Evolutionary conservation across 2,797 vertebrate species (phyloP).

Genomic region (Erethizon dorsatum): DNA sequence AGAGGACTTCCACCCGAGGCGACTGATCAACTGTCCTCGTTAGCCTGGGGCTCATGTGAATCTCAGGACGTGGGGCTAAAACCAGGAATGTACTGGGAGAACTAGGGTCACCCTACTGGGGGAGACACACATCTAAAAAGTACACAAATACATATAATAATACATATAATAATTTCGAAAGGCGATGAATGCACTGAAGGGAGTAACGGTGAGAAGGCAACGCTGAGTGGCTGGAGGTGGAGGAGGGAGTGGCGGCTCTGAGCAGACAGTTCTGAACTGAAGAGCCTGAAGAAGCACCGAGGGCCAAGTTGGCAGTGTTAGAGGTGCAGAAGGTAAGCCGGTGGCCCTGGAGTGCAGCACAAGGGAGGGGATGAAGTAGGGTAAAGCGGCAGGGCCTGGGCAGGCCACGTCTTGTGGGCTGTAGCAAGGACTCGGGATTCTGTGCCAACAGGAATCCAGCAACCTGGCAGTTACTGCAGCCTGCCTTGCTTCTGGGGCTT

Average conservation of each 20-base stretch:
- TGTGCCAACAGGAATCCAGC: fast-evolving
- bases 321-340: background rate
- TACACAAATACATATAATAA: background rate
- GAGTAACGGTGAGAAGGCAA: fast-evolving
- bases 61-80: background rate
- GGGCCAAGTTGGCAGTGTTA: too few relatives aligned
- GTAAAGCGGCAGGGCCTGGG: background rate
- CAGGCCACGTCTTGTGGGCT: background rate
- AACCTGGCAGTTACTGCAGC: background rate
- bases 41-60: background rate
- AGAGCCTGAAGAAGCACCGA: background rate
- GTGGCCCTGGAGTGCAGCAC: background rate
- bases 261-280: background rate
- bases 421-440: background rate
- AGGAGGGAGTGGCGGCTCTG: background rate
- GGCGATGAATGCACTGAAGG: background rate
- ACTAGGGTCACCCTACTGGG: background rate
- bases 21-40: background rate
- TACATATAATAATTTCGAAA: background rate
- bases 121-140: background rate
- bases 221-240: fast-evolving
- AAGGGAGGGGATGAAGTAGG: background rate
- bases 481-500: background rate
- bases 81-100: background rate
- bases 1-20: background rate